phyloP scores from a whole-genome alignment of 2,888 invertebrate species.

The Tribolium freemani region DNA sequence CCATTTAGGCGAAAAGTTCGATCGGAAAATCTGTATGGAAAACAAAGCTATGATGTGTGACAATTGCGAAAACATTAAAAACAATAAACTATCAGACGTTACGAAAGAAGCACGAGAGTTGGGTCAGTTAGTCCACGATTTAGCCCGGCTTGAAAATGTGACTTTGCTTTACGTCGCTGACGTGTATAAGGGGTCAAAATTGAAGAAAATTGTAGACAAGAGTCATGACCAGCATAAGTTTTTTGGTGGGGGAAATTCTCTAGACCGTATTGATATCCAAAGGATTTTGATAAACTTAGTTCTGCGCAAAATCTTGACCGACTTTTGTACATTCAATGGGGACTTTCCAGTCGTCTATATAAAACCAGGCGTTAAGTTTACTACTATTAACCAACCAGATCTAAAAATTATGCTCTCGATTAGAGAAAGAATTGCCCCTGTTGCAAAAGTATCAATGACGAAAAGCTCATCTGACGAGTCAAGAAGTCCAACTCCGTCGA shows the following conservation, averaged over 20 bases:
- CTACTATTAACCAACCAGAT: slow-evolving; percentile 51
- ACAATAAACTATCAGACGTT: slow-evolving; percentile 77
- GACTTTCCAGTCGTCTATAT: slow-evolving; percentile 90
- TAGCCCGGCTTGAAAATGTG: slow-evolving; percentile 70
- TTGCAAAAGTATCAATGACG: slow-evolving; percentile 9
- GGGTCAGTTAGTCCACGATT: slow-evolving; percentile 76
- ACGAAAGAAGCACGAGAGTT: slow-evolving; percentile 83
- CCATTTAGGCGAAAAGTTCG: slow-evolving; percentile 90
- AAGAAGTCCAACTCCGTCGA: slow-evolving; percentile 19
- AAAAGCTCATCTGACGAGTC: neutral
- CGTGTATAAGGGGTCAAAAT: slow-evolving; percentile 80
- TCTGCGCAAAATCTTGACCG: slow-evolving; percentile 79
- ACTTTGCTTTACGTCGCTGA: slow-evolving; percentile 86
- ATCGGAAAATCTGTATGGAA: slow-evolving; percentile 78
- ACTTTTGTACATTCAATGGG: slow-evolving; percentile 71
- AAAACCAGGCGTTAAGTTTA: slow-evolving; percentile 80
- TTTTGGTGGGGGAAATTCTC: slow-evolving; percentile 77
- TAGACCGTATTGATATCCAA: slow-evolving; percentile 83
- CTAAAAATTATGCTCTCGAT: slow-evolving; percentile 50
- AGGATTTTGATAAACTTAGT: slow-evolving; percentile 87
- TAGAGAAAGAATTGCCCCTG: slow-evolving; percentile 14
- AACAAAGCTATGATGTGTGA: slow-evolving; percentile 85
- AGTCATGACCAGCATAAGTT: slow-evolving; percentile 74
- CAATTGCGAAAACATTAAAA: slow-evolving; percentile 82
- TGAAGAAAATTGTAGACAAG: slow-evolving; percentile 74